phyloP scores from a whole-genome alignment of 1,140 invertebrate species.

The Octopus sinensis region DNA sequence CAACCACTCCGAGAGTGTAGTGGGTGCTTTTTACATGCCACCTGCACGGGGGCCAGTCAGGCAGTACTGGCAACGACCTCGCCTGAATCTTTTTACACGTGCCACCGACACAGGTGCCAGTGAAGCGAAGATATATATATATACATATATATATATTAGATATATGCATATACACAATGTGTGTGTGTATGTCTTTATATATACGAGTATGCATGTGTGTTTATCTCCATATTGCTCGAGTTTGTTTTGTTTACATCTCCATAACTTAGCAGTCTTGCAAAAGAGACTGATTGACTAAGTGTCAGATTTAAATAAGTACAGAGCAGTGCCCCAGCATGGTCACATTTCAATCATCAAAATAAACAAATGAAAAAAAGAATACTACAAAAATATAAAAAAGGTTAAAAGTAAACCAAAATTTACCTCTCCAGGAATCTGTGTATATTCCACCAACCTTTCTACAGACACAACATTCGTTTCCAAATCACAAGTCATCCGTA shows the following conservation, averaged over 20 bases:
- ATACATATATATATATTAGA: too few relatives aligned
- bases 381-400: neutral
- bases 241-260: neutral
- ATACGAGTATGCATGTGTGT: too few relatives aligned
- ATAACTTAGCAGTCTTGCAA: neutral
- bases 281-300: neutral
- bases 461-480: slow-evolving; percentile 96
- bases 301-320: neutral
- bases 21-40: too few relatives aligned
- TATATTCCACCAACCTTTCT: slow-evolving; percentile 91
- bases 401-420: neutral
- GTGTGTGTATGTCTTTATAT: too few relatives aligned
- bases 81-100: too few relatives aligned
- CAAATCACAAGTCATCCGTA: slow-evolving; percentile 89
- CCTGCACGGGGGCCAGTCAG: too few relatives aligned
- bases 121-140: too few relatives aligned
- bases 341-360: neutral
- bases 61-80: too few relatives aligned
- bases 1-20: too few relatives aligned
- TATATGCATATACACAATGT: too few relatives aligned
- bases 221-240: too few relatives aligned
- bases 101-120: too few relatives aligned
- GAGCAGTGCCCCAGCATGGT: neutral
- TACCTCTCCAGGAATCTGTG: slow-evolving; percentile 67
- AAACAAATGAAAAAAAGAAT: neutral